Evolutionary conservation across 2,113 vertebrate species (phyloP), one percentile per base, ranked within the genome.

Genomic region (Pedionomus torquatus): DNA sequence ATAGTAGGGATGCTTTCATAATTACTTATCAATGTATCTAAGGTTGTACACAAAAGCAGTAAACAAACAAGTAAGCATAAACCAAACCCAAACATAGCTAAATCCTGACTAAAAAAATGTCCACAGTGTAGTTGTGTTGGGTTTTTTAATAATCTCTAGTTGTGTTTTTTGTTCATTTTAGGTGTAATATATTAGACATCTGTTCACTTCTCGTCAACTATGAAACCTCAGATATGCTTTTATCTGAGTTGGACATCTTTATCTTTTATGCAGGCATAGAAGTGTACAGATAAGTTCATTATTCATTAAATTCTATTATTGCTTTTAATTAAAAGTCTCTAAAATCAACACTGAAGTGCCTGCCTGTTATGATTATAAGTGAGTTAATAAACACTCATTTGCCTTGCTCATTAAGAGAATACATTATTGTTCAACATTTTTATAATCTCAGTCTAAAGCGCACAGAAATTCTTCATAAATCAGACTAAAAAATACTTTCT

Each of bases 401-500:
- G 44, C 41, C 33, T 83, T 77, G 5, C 48, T 95, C 48, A 81
- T 94, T 93, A 69, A 91, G 48, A 83, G 9, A 90, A 68, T 33
- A 61, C 28, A 44, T 65, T 90, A 41, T 72, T 63, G 33, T 35
- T 68, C 13, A 82, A 14, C 19, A 14, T 37, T 93, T 83, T 64
- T 80, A 52, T 25, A 17, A 57, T 46, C 44, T 79, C 35, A 37
- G 39, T 83, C 35, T 58, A 39, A 92, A 93, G 71, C 10, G 4
- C 35, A 70, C 49, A 69, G 82, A 90, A 49, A 66, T 80, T 68
- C 46, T 46, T 79, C 28, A 85, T 91, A 95, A 87, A 92, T 84
- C 41, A 89, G 84, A 95, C 80, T 44, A 46, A 92, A 95, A 87
- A 83, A 61, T 33, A 30, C 23, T 80, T 94, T 95, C n/a, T 87